A percentile compares a stretch with the other conserved stretches of the same genome.
Evolutionary conservation across 2,113 vertebrate species (phyloP).

Genomic region (Pachycephala philippinensis): DNA sequence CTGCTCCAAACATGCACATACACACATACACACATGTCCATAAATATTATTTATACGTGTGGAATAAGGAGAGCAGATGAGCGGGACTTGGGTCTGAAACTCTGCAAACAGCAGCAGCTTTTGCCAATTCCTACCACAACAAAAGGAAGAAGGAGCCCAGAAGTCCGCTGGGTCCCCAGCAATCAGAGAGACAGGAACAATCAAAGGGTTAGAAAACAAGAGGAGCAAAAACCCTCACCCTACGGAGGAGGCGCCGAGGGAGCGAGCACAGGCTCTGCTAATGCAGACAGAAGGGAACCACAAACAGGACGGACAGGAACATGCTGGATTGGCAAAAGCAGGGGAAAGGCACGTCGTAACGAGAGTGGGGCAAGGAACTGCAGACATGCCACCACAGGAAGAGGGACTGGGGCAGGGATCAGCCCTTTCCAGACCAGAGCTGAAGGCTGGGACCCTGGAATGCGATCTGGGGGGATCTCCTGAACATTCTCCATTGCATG

Average conservation of each 20-base stretch:
- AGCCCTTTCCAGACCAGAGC: background rate
- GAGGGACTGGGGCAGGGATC: background rate
- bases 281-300: background rate
- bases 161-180: background rate
- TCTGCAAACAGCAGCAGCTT: background rate
- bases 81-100: background rate
- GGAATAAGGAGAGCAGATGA: background rate
- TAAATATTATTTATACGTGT: background rate
- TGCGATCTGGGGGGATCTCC: rapidly evolving
- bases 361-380: background rate
- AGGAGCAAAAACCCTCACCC: background rate
- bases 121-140: slow-evolving; percentile 23
- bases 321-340: background rate
- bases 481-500: rapidly evolving
- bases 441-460: background rate
- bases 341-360: background rate
- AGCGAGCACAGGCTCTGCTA: background rate
- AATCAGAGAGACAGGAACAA: background rate
- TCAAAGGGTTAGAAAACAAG: slow-evolving; percentile 11
- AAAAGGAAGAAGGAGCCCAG: slow-evolving; percentile 22
- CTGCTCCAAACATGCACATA: background rate
- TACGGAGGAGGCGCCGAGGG: background rate
- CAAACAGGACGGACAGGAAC: background rate
- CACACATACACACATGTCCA: background rate
- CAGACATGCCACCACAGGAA: background rate